These are phyloP conservation scores for Lophotriccus pileatus DNA, from an alignment of 2,797 vertebrate genomes.

Conservation along the genomic window DNA sequence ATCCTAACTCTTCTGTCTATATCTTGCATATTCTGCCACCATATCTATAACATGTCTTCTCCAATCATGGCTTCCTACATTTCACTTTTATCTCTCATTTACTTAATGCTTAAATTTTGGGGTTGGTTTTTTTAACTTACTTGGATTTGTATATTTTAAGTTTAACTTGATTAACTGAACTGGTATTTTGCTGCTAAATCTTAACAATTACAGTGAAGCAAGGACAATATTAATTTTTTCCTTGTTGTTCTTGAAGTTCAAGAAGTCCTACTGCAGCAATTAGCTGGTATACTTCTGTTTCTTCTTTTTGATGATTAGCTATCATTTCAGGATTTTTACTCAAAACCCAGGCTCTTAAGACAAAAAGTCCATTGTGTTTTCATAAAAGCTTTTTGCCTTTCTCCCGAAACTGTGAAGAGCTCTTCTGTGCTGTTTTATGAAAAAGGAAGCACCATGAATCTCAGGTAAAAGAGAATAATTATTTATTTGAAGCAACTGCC, in stretches of 20 bases:
- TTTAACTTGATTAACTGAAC: neutral
- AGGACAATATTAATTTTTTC: neutral
- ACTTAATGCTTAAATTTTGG: neutral
- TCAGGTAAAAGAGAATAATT: neutral
- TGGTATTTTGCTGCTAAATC: neutral
- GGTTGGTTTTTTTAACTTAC: neutral
- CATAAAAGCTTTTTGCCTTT: neutral
- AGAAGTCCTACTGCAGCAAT: neutral
- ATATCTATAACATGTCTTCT: neutral
- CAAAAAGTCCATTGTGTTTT: neutral
- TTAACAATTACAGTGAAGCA: neutral
- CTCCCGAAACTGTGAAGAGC: neutral
- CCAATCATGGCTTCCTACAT: neutral
- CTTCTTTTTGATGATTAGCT: neutral
- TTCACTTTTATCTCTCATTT: neutral
- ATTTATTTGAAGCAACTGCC: neutral
- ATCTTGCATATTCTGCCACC: neutral
- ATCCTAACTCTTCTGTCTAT: neutral
- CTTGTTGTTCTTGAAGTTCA: neutral
- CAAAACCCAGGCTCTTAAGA: neutral
- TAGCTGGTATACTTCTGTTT: neutral
- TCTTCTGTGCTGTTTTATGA: neutral
- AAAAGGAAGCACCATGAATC: neutral
- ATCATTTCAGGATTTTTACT: neutral
- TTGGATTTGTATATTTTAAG: neutral